phyloP scores from a whole-genome alignment of 2,797 vertebrate genomes.

The Lagocephalus sceleratus region DNA sequence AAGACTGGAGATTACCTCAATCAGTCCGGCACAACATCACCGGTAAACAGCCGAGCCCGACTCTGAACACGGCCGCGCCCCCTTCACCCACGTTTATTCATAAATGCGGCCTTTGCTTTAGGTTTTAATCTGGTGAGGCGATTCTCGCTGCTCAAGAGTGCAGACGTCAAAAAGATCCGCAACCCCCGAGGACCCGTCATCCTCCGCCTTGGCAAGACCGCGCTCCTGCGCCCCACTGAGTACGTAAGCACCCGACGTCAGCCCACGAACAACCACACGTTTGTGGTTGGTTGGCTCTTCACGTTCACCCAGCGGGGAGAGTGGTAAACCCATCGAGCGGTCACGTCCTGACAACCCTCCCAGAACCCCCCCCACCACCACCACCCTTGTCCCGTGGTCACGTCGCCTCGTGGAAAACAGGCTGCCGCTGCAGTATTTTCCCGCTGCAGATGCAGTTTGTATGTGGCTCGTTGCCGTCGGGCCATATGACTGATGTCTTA shows the following conservation, averaged over 20 bases:
- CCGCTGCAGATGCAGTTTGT: too few relatives aligned
- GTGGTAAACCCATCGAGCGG: constrained; percentile 8
- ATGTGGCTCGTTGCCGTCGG: constrained; percentile 22
- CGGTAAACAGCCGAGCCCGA: constrained; percentile 53
- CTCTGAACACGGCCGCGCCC: background rate
- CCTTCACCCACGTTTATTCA: background rate
- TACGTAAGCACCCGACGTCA: background rate
- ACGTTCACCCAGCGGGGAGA: constrained; percentile 14
- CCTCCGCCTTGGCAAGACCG: constrained; percentile 84
- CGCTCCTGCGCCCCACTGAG: constrained; percentile 83
- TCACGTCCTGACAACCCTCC: background rate
- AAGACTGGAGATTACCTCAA: constrained; percentile 80
- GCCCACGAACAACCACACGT: too few relatives aligned
- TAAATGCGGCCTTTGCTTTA: constrained; percentile 48
- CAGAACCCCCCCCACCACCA: too few relatives aligned
- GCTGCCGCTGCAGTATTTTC: too few relatives aligned
- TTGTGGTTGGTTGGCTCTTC: constrained; percentile 5
- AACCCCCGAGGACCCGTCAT: constrained; percentile 82
- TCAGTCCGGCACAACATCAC: constrained; percentile 71
- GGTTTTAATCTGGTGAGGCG: constrained; percentile 91
- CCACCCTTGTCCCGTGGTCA: too few relatives aligned
- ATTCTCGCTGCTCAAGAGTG: constrained; percentile 85
- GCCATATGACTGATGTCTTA: constrained; percentile 17
- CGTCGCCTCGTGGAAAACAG: too few relatives aligned
- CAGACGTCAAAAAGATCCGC: constrained; percentile 88